Evolutionary conservation across 2,113 vertebrate species (phyloP).

Genomic region (Pitta sordida): DNA sequence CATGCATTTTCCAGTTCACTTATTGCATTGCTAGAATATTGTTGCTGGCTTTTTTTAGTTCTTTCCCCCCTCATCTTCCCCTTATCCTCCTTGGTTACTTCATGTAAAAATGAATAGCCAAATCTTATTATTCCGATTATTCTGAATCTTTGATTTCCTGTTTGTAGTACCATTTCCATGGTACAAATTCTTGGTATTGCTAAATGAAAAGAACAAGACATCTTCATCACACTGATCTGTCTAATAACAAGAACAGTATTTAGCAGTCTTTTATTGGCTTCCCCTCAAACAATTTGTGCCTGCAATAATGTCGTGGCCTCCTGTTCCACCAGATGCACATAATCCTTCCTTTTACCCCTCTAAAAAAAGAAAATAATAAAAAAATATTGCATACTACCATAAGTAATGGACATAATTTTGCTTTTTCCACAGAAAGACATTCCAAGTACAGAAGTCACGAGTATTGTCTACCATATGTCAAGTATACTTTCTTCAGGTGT

Average conservation of each 20-base stretch:
- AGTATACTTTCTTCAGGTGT: background rate
- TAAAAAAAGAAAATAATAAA: background rate
- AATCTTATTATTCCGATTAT: background rate
- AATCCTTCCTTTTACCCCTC: rapidly evolving
- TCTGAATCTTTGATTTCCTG: background rate
- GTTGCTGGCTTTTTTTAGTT: background rate
- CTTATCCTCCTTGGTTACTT: background rate
- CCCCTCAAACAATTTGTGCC: background rate
- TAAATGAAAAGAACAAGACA: background rate
- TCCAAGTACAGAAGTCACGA: background rate
- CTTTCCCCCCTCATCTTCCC: background rate
- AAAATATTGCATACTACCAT: background rate
- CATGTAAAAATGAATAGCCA: background rate
- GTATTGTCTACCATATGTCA: background rate
- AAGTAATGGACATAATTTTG: rapidly evolving
- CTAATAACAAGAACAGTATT: background rate
- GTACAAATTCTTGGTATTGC: background rate
- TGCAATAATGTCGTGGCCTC: background rate
- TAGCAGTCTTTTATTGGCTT: background rate
- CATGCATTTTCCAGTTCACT: background rate
- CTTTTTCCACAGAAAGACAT: background rate
- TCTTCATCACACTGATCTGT: background rate
- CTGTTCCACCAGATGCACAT: background rate
- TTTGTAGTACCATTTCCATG: background rate
- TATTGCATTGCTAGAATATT: background rate